phyloP scores from a whole-genome alignment of 2,797 vertebrate genomes.

The Falco rusticolus region DNA sequence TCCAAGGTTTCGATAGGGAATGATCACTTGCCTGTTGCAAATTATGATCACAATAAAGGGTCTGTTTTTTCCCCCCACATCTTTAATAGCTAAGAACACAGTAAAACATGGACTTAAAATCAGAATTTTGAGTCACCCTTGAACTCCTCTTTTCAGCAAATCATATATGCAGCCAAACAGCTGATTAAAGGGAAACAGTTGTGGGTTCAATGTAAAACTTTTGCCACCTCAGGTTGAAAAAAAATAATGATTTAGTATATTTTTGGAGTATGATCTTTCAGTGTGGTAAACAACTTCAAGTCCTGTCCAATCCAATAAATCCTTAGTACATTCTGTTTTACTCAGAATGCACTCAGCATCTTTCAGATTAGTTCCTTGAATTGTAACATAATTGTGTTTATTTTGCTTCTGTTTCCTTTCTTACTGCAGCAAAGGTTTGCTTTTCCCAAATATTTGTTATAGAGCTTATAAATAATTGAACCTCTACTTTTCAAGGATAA shows the following conservation, averaged over 20 bases:
- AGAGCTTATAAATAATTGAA: constrained; percentile 6
- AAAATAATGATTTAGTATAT: background rate
- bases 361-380: background rate
- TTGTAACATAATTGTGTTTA: constrained; percentile 10
- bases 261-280: background rate
- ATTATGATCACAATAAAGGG: background rate
- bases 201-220: background rate
- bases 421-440: background rate
- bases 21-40: background rate
- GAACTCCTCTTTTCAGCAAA: background rate
- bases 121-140: background rate
- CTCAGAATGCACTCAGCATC: background rate
- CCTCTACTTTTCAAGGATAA: constrained; percentile 7
- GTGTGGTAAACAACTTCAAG: background rate
- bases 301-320: background rate
- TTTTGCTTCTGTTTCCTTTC: constrained; percentile 21
- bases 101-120: background rate
- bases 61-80: background rate
- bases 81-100: background rate
- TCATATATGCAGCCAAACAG: background rate
- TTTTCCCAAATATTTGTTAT: constrained; percentile 18
- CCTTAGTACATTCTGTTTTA: background rate
- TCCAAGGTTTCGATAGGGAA: background rate
- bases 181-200: background rate
- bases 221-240: background rate